Evolutionary conservation across 2,113 vertebrate species (phyloP).

Genomic region (Acrocephalus kingi): DNA sequence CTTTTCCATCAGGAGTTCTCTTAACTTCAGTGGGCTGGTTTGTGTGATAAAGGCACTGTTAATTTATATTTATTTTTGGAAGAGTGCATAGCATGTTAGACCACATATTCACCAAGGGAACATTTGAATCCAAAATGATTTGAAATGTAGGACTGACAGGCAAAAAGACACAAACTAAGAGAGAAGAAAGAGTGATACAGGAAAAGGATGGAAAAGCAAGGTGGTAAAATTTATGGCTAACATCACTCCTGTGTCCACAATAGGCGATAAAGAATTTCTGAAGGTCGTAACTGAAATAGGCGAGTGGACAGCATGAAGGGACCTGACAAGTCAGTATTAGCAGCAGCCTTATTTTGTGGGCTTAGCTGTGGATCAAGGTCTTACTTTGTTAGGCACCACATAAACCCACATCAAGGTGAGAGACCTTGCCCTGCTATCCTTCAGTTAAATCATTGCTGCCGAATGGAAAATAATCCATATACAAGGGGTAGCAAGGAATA

Average conservation of each 20-base stretch:
- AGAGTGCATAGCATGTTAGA: neutral
- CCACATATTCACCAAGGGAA: neutral
- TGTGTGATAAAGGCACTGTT: neutral
- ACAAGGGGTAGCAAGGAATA: neutral
- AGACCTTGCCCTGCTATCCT: constrained; percentile 34
- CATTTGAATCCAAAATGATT: neutral
- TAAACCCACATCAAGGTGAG: constrained; percentile 39
- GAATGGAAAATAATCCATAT: neutral
- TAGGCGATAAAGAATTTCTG: constrained; percentile 46
- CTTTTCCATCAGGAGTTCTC: neutral
- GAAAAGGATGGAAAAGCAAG: neutral
- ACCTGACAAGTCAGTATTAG: constrained; percentile 21
- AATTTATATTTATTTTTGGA: constrained; percentile 22
- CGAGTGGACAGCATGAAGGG: neutral
- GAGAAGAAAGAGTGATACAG: neutral
- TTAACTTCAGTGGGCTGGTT: neutral
- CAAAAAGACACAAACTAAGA: neutral
- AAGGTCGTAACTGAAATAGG: constrained; percentile 41
- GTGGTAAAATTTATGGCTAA: constrained; percentile 42
- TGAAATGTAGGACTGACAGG: neutral
- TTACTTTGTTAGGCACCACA: constrained; percentile 19
- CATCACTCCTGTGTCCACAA: constrained; percentile 5
- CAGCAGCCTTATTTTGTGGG: neutral
- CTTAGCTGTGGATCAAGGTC: constrained; percentile 52
- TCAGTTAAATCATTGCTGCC: neutral